Percentiles rank a stretch among this genome's conserved stretches.
phyloP scores from a whole-genome alignment of 2,797 vertebrate genomes.

The Mastacembelus armatus region DNA sequence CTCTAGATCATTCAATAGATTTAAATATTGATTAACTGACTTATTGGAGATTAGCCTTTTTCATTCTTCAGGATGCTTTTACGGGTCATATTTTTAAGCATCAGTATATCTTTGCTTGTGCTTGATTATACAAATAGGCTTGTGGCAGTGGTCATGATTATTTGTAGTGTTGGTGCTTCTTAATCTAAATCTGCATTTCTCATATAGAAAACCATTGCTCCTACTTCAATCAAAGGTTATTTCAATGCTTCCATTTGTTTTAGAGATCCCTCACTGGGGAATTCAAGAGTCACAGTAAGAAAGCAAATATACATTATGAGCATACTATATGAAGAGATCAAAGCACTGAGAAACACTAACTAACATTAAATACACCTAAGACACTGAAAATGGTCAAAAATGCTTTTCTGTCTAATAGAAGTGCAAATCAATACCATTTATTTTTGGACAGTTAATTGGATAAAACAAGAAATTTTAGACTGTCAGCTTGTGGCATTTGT shows the following conservation, averaged over 20 bases:
- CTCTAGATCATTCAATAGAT: no score
- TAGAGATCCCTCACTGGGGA: no score
- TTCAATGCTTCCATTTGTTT: background rate
- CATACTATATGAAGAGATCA: no score
- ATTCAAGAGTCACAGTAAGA: no score
- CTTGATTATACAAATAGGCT: slow-evolving; percentile 10
- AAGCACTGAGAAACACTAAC: no score
- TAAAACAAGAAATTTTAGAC: background rate
- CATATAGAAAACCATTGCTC: background rate
- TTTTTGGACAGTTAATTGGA: background rate
- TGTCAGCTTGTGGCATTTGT: background rate
- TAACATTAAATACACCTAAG: no score
- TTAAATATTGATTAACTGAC: slow-evolving; percentile 30
- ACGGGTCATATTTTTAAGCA: slow-evolving; percentile 10
- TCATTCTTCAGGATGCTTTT: slow-evolving; percentile 2
- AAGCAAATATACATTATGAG: no score
- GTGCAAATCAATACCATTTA: background rate
- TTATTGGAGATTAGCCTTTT: background rate
- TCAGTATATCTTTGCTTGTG: background rate
- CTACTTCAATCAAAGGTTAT: background rate
- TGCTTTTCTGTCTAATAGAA: background rate
- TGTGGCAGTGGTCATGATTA: background rate
- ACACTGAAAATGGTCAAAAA: no score
- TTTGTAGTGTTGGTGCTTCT: background rate
- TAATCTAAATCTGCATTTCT: background rate